A percentile compares a stretch with the other conserved stretches of the same genome.
Conservation (phyloP, 2,797 vertebrate genomes). For the Sebastes miniatus region DNA sequence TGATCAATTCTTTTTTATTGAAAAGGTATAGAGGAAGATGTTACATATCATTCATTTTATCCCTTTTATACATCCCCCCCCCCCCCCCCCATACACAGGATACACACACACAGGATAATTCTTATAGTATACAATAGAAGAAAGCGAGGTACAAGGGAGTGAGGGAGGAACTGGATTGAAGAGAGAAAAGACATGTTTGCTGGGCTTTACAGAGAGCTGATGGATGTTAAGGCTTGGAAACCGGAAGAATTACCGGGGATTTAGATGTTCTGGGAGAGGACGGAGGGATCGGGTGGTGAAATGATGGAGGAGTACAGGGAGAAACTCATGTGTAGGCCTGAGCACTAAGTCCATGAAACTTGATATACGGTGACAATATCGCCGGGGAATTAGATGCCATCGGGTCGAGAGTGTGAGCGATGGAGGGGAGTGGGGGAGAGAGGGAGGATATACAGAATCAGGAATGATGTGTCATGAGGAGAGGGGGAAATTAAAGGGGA, state of each 20-base stretch:
- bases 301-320: slow-evolving; percentile 3
- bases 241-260: not conserved
- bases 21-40: too few species aligned
- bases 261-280: not conserved
- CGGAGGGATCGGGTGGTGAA: not conserved
- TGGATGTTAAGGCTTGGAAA: not conserved
- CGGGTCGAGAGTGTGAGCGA: slow-evolving; percentile 20
- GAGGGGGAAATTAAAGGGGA: not conserved
- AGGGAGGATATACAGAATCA: not conserved
- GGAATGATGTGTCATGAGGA: not conserved
- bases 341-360: slow-evolving; percentile 28
- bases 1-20: too few species aligned
- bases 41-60: too few species aligned
- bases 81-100: not conserved
- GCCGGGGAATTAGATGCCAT: slow-evolving; percentile 28
- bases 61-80: too few species aligned
- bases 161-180: not conserved
- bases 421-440: not conserved
- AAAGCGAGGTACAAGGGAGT: not conserved
- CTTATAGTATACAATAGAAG: not conserved
- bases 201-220: not conserved
- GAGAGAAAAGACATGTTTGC: not conserved
- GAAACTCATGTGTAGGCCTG: not conserved
- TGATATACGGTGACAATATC: slow-evolving; percentile 49
- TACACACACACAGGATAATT: not conserved